Evolutionary conservation across 2,888 invertebrate genomes (phyloP).

Genomic region (Anoncus sp.): DNA sequence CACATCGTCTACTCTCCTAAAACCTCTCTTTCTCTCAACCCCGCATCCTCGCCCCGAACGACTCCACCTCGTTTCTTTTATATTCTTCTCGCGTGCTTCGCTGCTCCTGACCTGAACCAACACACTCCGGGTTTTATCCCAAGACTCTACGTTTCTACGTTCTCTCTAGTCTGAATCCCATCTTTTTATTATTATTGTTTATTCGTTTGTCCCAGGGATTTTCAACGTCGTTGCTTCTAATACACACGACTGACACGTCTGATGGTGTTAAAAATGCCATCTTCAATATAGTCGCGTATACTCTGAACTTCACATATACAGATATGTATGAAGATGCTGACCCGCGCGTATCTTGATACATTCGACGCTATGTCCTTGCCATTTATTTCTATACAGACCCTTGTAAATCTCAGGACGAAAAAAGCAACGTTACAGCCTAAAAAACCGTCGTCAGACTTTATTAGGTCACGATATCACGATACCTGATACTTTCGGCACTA

Average conservation of each 20-base stretch:
- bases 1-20: constrained; percentile 6
- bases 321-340: too few relatives aligned
- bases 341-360: too few relatives aligned
- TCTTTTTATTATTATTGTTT: constrained; percentile 59
- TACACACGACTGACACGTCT: constrained; percentile 34
- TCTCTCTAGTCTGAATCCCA: constrained; percentile 24
- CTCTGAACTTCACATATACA: constrained; percentile 13
- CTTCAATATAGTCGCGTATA: constrained; percentile 19
- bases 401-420: too few relatives aligned
- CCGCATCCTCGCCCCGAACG: background rate
- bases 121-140: constrained; percentile 18
- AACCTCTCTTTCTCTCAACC: too few relatives aligned
- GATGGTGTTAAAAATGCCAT: constrained; percentile 30
- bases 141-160: background rate
- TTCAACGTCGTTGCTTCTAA: constrained; percentile 42
- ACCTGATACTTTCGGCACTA: too few relatives aligned
- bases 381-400: too few relatives aligned
- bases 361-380: too few relatives aligned
- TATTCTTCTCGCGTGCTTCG: constrained; percentile 28
- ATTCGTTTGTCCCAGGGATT: constrained; percentile 47
- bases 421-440: too few relatives aligned
- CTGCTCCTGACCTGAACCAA: constrained; percentile 48
- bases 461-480: too few relatives aligned
- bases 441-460: background rate
- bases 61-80: constrained; percentile 12